Evolutionary conservation across 2,797 vertebrate species (phyloP).

Genomic region (Sebastes kiyomatsui): DNA sequence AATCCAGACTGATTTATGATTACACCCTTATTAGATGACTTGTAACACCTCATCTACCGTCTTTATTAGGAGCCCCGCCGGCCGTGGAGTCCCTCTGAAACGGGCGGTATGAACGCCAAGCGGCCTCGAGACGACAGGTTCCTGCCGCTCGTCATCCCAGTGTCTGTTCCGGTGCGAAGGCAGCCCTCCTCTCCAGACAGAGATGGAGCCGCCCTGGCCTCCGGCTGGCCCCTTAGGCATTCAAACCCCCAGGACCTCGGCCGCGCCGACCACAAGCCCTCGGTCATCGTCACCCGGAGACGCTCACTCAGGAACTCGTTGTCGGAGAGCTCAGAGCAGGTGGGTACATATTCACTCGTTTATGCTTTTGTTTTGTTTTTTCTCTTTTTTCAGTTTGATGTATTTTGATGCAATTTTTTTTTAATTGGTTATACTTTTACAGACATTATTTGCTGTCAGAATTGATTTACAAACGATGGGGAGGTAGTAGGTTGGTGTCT

Average conservation of each 20-base stretch:
- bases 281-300: conserved; percentile 93
- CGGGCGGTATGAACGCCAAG: conserved; percentile 80
- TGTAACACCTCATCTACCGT: background rate
- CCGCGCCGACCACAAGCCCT: conserved; percentile 87
- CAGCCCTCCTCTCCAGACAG: conserved; percentile 77
- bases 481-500: background rate
- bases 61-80: conserved; percentile 74
- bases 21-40: background rate
- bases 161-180: conserved; percentile 93
- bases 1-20: too few species aligned
- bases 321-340: conserved; percentile 87
- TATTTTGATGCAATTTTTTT: background rate
- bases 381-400: too few species aligned
- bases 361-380: background rate
- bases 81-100: conserved; percentile 78
- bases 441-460: background rate
- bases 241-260: conserved; percentile 76
- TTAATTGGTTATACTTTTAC: background rate
- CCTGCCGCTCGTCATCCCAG: conserved; percentile 93
- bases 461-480: background rate
- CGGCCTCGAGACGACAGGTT: conserved; percentile 88
- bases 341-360: conserved; percentile 46
- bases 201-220: conserved; percentile 77
- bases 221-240: conserved; percentile 75
- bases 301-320: conserved; percentile 88